These are phyloP conservation scores for Tokudaia tokunoshimensis DNA, from an alignment of 2,797 vertebrate species.

Conservation along the genomic window DNA sequence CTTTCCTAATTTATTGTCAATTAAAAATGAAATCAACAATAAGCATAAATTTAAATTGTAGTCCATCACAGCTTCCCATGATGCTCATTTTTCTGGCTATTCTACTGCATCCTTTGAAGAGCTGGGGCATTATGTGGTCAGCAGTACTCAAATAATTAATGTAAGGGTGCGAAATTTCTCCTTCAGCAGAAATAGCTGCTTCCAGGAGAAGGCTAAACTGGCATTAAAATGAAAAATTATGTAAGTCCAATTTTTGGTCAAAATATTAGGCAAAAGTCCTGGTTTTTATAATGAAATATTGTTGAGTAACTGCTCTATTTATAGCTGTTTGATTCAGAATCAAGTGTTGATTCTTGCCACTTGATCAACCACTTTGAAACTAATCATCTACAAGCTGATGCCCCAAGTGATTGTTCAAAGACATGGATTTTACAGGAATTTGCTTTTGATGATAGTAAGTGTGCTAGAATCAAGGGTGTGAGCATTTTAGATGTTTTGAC, in stretches of 20 bases:
- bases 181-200: conserved; percentile 71
- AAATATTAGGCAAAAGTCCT: conserved; percentile 66
- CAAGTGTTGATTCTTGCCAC: conserved; percentile 29
- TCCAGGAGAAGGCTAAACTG: conserved; percentile 35
- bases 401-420: conserved; percentile 45
- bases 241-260: conserved; percentile 53
- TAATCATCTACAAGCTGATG: conserved; percentile 23
- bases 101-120: conserved; percentile 40
- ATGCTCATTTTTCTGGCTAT: background rate
- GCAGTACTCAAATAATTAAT: conserved; percentile 70
- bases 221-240: conserved; percentile 67
- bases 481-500: conserved; percentile 21
- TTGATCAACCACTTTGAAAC: conserved; percentile 59
- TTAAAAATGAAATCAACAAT: conserved; percentile 50
- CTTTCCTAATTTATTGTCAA: conserved; percentile 44
- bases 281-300: conserved; percentile 64
- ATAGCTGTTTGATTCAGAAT: conserved; percentile 45
- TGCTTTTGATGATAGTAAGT: conserved; percentile 38
- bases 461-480: background rate
- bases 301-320: conserved; percentile 49
- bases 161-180: conserved; percentile 53
- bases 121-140: conserved; percentile 59
- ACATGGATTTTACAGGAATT: conserved; percentile 16
- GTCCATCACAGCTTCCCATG: background rate
- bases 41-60: conserved; percentile 48